These are phyloP conservation scores for Corythornis vintsioides DNA, from an alignment of 2,113 vertebrate genomes.

Conservation along the genomic window DNA sequence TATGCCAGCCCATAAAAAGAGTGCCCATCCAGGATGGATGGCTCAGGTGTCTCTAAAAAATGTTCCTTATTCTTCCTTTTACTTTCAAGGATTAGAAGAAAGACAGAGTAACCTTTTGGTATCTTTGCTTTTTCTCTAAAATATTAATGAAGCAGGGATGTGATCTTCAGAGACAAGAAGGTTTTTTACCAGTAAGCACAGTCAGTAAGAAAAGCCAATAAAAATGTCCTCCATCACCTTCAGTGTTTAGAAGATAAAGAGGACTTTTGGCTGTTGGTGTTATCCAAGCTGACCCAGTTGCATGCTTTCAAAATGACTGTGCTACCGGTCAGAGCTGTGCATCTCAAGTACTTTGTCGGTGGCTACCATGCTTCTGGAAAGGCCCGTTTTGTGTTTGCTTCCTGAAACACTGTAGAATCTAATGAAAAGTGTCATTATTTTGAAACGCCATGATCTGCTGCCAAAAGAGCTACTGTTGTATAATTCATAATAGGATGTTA, in stretches of 20 bases:
- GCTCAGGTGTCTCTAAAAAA: background rate
- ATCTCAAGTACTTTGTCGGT: background rate
- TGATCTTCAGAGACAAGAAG: background rate
- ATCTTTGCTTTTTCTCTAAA: constrained; percentile 9
- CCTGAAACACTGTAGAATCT: background rate
- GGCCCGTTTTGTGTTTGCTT: background rate
- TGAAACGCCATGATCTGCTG: background rate
- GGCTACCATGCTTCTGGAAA: background rate
- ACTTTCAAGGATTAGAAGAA: background rate
- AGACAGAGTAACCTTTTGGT: background rate
- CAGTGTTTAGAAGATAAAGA: background rate
- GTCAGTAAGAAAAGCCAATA: background rate
- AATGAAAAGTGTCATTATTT: constrained; percentile 42
- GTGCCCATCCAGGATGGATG: background rate
- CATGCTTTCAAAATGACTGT: background rate
- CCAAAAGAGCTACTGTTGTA: constrained; percentile 37
- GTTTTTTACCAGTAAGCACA: background rate
- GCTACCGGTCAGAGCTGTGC: background rate
- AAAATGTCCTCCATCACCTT: constrained; percentile 15
- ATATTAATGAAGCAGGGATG: background rate
- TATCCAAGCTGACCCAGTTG: constrained; percentile 9
- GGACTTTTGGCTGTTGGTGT: background rate
- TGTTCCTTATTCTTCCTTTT: background rate
- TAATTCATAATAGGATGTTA: constrained; percentile 51
- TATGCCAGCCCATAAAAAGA: background rate